Evolutionary conservation across 2,113 vertebrate species (phyloP), one percentile per base, ranked within the genome.

Genomic region (Microtus ochrogaster): DNA sequence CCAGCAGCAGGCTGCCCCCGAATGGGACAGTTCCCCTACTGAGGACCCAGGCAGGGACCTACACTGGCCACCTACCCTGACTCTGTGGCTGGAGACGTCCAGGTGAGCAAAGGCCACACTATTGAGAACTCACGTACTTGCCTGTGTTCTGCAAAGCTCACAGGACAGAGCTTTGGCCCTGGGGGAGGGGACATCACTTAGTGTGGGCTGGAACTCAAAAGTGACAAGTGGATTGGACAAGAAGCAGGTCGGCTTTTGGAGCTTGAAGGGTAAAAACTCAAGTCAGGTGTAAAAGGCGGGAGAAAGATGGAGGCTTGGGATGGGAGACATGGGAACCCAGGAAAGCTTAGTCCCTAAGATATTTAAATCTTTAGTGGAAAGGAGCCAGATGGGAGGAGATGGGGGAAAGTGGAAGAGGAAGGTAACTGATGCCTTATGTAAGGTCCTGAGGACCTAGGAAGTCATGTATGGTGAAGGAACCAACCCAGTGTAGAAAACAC

Each of bases 131-230:
- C 26, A 0, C 6, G 8, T 8, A 4, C 65, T 0, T 12, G 13
- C 44, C 63, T 19, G 0, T 2, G 76, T 19, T 1, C 9, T 13
- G 12, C 76, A 33, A 33, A 17, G 74, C 36, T 2, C 14, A 0
- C 2, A 0, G 10, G n/a, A 13, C 11, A 3, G 33, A 2, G 22
- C 63, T 4, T 8, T 22, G 5, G 1, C 66, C 86, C 41, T 11
- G 0, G 5, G 4, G 33, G 55, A 79, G 11, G 28, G 33, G 78
- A 63, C 39, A 0, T n/a, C 13, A 0, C 22, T n/a, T 10, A 66
- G 0, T 0, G 0, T 0, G 22, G 0, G 36, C 19, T 10, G 41
- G 1, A 13, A n/a, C 2, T 8, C 44, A 26, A 24, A 2, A 70
- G 12, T 4, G 55, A 5, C 61, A 1, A 9, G 1, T 0, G 11